These are phyloP conservation scores for Gambusia holbrooki DNA, from an alignment of 2,113 vertebrate species.

Conservation along the genomic window DNA sequence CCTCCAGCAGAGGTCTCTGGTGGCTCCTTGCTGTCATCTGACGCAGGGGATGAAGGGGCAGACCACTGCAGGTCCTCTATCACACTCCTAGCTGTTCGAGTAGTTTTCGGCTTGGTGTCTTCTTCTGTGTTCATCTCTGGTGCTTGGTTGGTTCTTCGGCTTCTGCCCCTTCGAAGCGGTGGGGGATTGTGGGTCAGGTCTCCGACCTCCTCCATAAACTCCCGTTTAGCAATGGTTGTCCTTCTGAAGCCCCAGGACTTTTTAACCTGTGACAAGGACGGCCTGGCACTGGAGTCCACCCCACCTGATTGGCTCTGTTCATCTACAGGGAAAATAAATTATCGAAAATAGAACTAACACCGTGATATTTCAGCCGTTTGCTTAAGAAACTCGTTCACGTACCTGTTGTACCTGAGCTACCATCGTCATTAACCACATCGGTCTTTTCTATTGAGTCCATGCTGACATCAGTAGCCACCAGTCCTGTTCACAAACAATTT, in stretches of 20 bases:
- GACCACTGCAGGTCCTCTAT: slow-evolving; percentile 81
- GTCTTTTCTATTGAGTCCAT: slow-evolving; percentile 53
- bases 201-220: slow-evolving; percentile 83
- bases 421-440: slow-evolving; percentile 9
- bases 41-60: slow-evolving; percentile 78
- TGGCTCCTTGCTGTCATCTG: slow-evolving; percentile 79
- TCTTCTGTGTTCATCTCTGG: slow-evolving; percentile 33
- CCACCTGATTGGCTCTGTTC: slow-evolving; percentile 61
- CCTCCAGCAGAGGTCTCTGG: slow-evolving; percentile 75
- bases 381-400: neutral
- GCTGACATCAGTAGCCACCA: slow-evolving; percentile 64
- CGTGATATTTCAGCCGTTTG: neutral
- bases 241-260: slow-evolving; percentile 96
- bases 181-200: slow-evolving; percentile 72
- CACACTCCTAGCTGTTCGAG: slow-evolving; percentile 68
- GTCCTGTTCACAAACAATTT: slow-evolving; percentile 38
- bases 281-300: slow-evolving; percentile 76
- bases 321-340: slow-evolving; percentile 47
- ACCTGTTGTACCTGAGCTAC: slow-evolving; percentile 51
- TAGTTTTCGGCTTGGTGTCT: slow-evolving; percentile 52
- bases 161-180: slow-evolving; percentile 74
- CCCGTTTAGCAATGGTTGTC: slow-evolving; percentile 90
- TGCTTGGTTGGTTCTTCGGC: slow-evolving; percentile 79
- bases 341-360: neutral
- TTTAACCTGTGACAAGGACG: slow-evolving; percentile 85